These are phyloP conservation scores for Aldabrachelys gigantea DNA, from an alignment of 2,113 vertebrate genomes.

Conservation along the genomic window DNA sequence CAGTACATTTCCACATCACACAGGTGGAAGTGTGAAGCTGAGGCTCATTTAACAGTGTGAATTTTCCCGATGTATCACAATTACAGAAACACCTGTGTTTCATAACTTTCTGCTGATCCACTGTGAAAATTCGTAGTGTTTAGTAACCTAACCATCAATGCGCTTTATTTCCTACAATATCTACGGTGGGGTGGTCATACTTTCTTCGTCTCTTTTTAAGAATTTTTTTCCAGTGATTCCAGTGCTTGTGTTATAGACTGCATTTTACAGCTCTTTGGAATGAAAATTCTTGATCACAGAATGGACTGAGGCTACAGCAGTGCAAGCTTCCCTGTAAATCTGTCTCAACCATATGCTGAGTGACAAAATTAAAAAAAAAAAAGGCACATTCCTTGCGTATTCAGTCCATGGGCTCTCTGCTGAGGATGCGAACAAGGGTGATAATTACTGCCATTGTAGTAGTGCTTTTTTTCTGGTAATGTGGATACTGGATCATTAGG, in stretches of 20 bases:
- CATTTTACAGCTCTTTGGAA: fast-evolving
- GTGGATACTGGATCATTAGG: not conserved
- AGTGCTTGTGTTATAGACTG: not conserved
- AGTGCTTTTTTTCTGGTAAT: not conserved
- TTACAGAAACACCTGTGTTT: conserved; percentile 82
- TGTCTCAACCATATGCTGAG: not conserved
- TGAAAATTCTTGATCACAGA: not conserved
- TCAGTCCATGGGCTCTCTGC: not conserved
- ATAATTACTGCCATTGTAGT: not conserved
- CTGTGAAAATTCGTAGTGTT: conserved; percentile 73
- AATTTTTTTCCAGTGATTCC: not conserved
- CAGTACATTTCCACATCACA: conserved; percentile 73
- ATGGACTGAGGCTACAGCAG: not conserved
- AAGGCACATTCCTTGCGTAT: not conserved
- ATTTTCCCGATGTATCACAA: conserved; percentile 79
- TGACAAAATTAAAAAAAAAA: not conserved
- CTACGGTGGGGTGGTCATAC: not conserved
- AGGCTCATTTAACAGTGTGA: conserved; percentile 81
- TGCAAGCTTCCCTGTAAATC: conserved; percentile 27
- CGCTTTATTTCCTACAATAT: conserved; percentile 23
- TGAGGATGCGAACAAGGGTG: not conserved
- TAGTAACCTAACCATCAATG: conserved; percentile 62
- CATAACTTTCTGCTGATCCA: conserved; percentile 75
- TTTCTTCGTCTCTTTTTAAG: not conserved
- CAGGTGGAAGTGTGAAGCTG: conserved; percentile 79